Percentiles rank a stretch among this genome's conserved stretches.
phyloP scores from a whole-genome alignment of 2,888 invertebrate species.

The Tridacna crocea region DNA sequence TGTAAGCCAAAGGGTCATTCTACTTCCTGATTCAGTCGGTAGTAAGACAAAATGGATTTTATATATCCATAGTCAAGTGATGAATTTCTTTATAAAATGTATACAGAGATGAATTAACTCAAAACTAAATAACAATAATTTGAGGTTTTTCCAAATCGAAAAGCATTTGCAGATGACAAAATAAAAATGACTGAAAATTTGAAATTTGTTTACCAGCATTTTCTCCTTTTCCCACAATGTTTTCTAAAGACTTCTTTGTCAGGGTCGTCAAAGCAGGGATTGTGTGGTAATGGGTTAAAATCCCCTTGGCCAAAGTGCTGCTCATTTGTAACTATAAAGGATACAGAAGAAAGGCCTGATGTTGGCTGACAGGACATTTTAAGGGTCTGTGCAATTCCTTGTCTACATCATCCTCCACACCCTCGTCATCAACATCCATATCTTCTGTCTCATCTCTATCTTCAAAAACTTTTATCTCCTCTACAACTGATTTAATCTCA shows the following conservation, averaged over 20 bases:
- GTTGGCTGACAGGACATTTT: constrained; percentile 25
- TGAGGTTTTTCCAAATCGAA: too few relatives aligned
- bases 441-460: background rate
- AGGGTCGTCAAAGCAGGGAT: background rate
- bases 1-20: too few relatives aligned
- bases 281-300: background rate
- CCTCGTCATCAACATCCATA: constrained; percentile 21
- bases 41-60: too few relatives aligned
- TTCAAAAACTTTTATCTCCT: background rate
- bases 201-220: background rate
- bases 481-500: constrained; percentile 37
- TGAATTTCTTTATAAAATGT: too few relatives aligned
- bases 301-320: too few relatives aligned
- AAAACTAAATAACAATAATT: too few relatives aligned
- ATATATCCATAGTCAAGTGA: too few relatives aligned
- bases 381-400: background rate
- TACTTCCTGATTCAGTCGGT: too few relatives aligned
- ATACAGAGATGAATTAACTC: too few relatives aligned
- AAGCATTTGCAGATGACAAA: too few relatives aligned
- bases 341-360: constrained; percentile 51
- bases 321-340: constrained; percentile 36
- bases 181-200: background rate
- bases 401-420: constrained; percentile 11
- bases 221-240: constrained; percentile 1
- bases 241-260: background rate